Percentiles rank a stretch among this genome's conserved stretches.
Evolutionary conservation across 2,888 invertebrate species (phyloP).

Genomic region (Laspeyria flexula): DNA sequence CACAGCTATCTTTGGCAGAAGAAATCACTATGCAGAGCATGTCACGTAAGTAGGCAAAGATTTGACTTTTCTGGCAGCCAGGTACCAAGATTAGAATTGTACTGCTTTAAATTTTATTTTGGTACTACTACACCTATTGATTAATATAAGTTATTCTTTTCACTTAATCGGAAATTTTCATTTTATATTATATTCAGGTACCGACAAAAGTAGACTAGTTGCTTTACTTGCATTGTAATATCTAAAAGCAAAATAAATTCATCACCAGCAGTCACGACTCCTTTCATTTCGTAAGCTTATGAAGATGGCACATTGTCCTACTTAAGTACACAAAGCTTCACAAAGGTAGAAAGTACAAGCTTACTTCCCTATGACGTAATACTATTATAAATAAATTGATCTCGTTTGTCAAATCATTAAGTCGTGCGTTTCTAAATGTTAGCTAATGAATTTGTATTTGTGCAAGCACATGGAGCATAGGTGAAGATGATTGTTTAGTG

Average conservation of each 20-base stretch:
- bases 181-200: too few relatives aligned
- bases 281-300: conserved; percentile 45
- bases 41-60: too few relatives aligned
- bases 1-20: too few relatives aligned
- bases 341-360: conserved; percentile 43
- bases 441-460: conserved; percentile 40
- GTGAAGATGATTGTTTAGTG: conserved; percentile 20
- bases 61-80: too few relatives aligned
- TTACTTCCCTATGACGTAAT: conserved; percentile 50
- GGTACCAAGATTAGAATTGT: too few relatives aligned
- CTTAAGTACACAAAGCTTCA: conserved; percentile 31
- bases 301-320: conserved; percentile 43
- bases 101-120: too few relatives aligned
- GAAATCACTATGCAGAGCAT: too few relatives aligned
- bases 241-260: conserved; percentile 30
- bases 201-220: too few relatives aligned
- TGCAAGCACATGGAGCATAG: conserved; percentile 27
- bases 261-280: conserved; percentile 39
- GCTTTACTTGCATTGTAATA: conserved; percentile 16
- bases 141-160: too few relatives aligned
- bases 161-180: too few relatives aligned
- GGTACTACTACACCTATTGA: too few relatives aligned
- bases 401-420: conserved; percentile 57
- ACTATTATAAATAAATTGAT: conserved; percentile 46
- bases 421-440: conserved; percentile 39